phyloP scores from a whole-genome alignment of 2,797 vertebrate species.

The Ciconia nigra region DNA sequence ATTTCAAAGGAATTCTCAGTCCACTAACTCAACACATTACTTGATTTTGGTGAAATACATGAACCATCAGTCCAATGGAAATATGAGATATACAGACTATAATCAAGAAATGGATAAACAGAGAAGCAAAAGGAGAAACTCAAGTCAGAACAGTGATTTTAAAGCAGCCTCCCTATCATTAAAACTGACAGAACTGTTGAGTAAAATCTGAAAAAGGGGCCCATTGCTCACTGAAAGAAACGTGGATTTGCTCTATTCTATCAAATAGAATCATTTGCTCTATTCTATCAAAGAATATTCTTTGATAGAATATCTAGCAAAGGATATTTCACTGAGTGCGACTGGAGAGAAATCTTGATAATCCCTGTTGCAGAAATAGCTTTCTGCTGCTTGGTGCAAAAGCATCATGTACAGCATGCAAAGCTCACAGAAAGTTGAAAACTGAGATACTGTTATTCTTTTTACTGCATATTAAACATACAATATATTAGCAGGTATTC shows the following conservation, averaged over 20 bases:
- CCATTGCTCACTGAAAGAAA: not conserved
- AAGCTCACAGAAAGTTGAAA: not conserved
- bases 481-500: not conserved
- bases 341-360: not conserved
- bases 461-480: not conserved
- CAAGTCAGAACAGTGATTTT: not conserved
- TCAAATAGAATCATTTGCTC: too few relatives aligned
- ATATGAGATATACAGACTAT: not conserved
- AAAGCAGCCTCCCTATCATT: not conserved
- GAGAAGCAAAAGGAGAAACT: not conserved
- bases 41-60: not conserved
- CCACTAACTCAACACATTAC: not conserved
- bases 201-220: not conserved
- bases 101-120: not conserved
- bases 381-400: not conserved
- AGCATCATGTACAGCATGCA: not conserved
- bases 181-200: not conserved
- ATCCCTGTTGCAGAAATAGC: not conserved
- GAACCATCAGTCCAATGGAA: not conserved
- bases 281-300: too few relatives aligned
- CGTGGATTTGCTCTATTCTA: too few relatives aligned
- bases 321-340: not conserved
- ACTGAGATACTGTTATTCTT: not conserved
- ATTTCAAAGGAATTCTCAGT: not conserved
- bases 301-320: not conserved